Conservation (phyloP, 2,888 invertebrate genomes). For the Eristalis tenax region DNA sequence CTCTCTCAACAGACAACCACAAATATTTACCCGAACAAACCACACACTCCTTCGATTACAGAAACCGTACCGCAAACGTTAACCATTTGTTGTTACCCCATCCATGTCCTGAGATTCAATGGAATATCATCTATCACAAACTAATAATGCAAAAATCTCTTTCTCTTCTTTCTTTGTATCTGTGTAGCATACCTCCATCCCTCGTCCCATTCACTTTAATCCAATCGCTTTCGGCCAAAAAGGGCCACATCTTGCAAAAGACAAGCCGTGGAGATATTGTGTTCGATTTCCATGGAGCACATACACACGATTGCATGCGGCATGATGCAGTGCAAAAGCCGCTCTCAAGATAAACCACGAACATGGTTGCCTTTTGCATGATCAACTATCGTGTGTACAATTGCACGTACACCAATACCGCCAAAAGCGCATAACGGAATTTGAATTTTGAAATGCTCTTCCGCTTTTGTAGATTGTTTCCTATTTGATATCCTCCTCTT, state of each 20-base stretch:
- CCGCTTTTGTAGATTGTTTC: conserved; percentile 13
- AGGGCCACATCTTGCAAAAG: conserved; percentile 33
- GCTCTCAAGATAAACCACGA: conserved; percentile 23
- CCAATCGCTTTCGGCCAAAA: conserved; percentile 22
- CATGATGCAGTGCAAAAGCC: conserved; percentile 19
- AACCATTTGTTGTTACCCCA: neutral
- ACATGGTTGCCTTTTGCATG: conserved; percentile 11
- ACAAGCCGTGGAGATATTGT: neutral
- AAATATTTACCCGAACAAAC: conserved; percentile 55
- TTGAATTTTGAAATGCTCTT: conserved; percentile 35
- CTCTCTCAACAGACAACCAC: conserved; percentile 38
- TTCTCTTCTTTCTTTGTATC: neutral
- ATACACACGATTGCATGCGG: conserved; percentile 16
- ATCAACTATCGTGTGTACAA: conserved; percentile 11
- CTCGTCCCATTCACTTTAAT: neutral
- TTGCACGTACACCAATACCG: neutral
- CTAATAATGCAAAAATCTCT: conserved; percentile 50
- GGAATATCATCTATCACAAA: conserved; percentile 59
- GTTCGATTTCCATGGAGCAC: conserved; percentile 6
- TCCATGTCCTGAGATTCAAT: conserved; percentile 10
- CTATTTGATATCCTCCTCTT: neutral
- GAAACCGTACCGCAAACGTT: conserved; percentile 19
- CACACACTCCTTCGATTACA: conserved; percentile 56
- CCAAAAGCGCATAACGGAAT: conserved; percentile 57
- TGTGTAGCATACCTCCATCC: neutral